Evolutionary conservation across 1,140 invertebrate species (phyloP).

Genomic region (Drosophila equinoxialis): DNA sequence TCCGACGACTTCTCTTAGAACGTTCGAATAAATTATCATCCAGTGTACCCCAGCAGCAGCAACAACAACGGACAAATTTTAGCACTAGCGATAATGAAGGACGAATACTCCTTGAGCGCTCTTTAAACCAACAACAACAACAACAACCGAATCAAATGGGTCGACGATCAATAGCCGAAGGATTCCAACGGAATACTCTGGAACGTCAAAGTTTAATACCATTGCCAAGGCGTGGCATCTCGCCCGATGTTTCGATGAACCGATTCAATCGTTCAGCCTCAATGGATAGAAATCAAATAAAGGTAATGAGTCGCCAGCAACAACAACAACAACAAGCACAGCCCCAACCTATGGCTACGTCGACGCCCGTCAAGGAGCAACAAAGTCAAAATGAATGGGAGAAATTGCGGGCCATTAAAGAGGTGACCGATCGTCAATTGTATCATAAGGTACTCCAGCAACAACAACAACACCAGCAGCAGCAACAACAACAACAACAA

Average conservation of each 20-base stretch:
- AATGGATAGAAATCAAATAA: slow-evolving; percentile 71
- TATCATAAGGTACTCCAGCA: slow-evolving; percentile 71
- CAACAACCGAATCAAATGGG: background rate
- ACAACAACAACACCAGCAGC: slow-evolving; percentile 39
- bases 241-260: slow-evolving; percentile 29
- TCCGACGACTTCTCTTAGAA: background rate
- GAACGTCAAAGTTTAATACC: slow-evolving; percentile 73
- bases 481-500: slow-evolving; percentile 23
- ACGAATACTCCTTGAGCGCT: slow-evolving; percentile 9
- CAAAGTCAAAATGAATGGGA: slow-evolving; percentile 63
- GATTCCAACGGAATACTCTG: slow-evolving; percentile 31
- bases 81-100: slow-evolving; percentile 4
- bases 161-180: background rate
- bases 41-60: background rate
- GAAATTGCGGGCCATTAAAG: slow-evolving; percentile 72
- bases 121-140: slow-evolving; percentile 13
- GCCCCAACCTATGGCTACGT: slow-evolving; percentile 40
- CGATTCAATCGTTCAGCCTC: slow-evolving; percentile 58
- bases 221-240: slow-evolving; percentile 60
- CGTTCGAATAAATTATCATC: background rate
- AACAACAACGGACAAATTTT: background rate
- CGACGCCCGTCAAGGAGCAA: slow-evolving; percentile 12
- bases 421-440: slow-evolving; percentile 72
- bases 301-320: slow-evolving; percentile 1
- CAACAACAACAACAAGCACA: background rate